Evolutionary conservation across 53 echinoderm and acorn worm genomes (phyloP), one percentile per base, ranked within the genome.

Genomic region (Luidia sarsii): DNA sequence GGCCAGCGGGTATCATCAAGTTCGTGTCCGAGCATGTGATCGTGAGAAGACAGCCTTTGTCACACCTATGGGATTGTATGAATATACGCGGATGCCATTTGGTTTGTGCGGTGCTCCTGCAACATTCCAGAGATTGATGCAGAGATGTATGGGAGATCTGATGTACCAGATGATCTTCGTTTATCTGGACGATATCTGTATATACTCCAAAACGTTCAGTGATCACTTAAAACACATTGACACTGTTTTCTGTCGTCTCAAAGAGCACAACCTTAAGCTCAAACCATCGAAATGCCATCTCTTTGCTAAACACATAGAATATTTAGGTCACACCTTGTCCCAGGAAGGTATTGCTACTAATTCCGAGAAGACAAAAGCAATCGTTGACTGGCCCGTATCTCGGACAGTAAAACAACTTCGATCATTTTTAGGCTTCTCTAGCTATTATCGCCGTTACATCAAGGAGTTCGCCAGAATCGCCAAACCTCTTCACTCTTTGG

Each of bases 251-350:
- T 28, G 16, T 6, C 36, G 82, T 1, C 22, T 82, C 0, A 4
- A 19, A 7, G 29, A 29, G 19, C 67, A 67, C n/a, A 53, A 67
- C 15, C 57, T 82, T 10, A 82, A 69, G 19, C 57, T 82, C 3
- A 69, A 67, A 31, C 68, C 68, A 14, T 51, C 35, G 3, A 82
- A 82, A 22, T 82, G 82, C 57, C 82, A 82, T 35, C 50, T 82
- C 4, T 67, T 67, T 18, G 2, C 43, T 1, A 56, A 49, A 8
- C 3, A 67, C 10, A 45, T 82, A 3, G 16, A 53, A 3, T 82
- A 82, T 63, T 32, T 82, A 1, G 82, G 82, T 1, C 82, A 82
- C 39, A 16, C 24, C 0, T 20, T 82, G 25, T 67, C 67, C 7
- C 39, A 15, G 4, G 38, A 35, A 27, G 82, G 68, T 1, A 70